Evolutionary conservation across 2,888 invertebrate species (phyloP), one percentile per base, ranked within the genome.

Genomic region (Cerceris rybyensis): DNA sequence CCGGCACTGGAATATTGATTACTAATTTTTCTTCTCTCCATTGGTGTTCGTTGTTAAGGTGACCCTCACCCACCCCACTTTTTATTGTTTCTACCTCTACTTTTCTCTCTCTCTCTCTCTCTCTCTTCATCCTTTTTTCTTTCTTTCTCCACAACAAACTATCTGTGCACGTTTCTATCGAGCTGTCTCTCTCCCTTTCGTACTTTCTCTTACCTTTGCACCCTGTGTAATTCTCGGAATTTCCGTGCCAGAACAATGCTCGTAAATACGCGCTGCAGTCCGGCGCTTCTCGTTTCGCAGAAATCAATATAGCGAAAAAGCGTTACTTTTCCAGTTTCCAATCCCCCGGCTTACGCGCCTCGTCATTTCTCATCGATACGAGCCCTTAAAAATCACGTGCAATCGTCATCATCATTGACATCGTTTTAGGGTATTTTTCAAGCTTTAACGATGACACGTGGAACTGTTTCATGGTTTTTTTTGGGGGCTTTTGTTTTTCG

Each of bases 1-100:
- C 67, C 63, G 57, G 69, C 28, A 54, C 66, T 43, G 43, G 67
- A 59, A 68, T 71, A 75, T 76, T 52, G 72, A 74, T 70, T 59
- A 49, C 54, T 49, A 50, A 58, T 61, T 49, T 78, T 57, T 41
- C 57, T 52, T 65, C 14, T 6, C 43, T 42, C 42, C 65, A 13
- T 6, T 52, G 17, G 39, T 54, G 60, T 41, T 28, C 46, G 49
- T 63, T 50, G 28, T 50, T 50, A 49, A 28, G n/a, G 66, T 49
- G 63, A 13, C 9, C 39, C 11, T 6, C 17, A n/a, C 11, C n/a
- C 39, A 28, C 28, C 28, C 28, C 28, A n/a, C 28, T 28, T 28
- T 28, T 28, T 28, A 28, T 28, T 28, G 28, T 28, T 4, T 28
- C 28, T 28, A 2, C 28, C 28, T 28, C 28, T 4, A 28, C 28